Evolutionary conservation across 2,113 vertebrate species (phyloP).

Genomic region (Marcusenius ussheri): DNA sequence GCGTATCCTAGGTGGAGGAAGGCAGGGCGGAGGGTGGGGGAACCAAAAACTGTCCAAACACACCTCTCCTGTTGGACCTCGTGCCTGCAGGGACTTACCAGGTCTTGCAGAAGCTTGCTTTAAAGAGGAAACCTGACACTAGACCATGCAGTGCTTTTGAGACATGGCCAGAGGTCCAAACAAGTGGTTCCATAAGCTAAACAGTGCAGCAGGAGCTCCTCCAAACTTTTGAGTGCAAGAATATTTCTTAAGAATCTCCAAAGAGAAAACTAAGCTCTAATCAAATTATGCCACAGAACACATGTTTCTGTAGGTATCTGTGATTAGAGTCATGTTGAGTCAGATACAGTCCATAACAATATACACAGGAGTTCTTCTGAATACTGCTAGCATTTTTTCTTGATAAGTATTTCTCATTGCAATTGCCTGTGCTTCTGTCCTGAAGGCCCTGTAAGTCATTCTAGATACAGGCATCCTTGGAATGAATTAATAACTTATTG

Average conservation of each 20-base stretch:
- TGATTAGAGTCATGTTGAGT: background rate
- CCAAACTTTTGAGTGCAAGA: background rate
- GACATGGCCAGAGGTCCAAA: background rate
- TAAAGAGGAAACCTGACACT: conserved; percentile 7
- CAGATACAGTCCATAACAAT: background rate
- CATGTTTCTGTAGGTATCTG: background rate
- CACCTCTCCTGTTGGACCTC: background rate
- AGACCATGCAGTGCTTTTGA: background rate
- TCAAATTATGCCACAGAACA: background rate
- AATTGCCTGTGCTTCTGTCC: background rate
- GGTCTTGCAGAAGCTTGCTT: background rate
- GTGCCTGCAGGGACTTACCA: background rate
- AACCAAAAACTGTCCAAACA: conserved; percentile 11
- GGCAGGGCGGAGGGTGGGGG: conserved; percentile 4
- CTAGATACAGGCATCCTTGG: background rate
- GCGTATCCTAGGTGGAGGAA: conserved; percentile 12
- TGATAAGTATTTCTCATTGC: background rate
- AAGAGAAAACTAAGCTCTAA: background rate
- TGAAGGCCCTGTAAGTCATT: background rate
- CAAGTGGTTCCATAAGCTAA: background rate
- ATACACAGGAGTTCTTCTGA: background rate
- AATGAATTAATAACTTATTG: background rate
- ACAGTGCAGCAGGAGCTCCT: background rate
- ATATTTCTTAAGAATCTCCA: background rate
- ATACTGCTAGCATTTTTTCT: background rate